These are phyloP conservation scores for Bovichtus diacanthus DNA, from an alignment of 2,797 vertebrate genomes.

Conservation along the genomic window DNA sequence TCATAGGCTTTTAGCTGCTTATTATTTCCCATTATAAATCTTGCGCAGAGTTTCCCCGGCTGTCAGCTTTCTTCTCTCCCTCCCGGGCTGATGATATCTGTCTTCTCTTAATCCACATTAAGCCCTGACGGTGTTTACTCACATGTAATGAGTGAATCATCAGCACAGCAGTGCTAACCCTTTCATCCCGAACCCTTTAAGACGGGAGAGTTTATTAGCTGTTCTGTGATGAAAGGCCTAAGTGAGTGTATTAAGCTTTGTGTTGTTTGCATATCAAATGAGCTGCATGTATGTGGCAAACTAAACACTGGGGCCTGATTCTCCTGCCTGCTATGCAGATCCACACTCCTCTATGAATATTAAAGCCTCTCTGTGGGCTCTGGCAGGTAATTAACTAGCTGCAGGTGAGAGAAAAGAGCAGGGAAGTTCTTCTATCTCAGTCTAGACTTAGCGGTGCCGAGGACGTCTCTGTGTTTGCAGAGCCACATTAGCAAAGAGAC, in stretches of 20 bases:
- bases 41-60: not conserved
- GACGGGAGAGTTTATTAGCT: constrained; percentile 72
- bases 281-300: constrained; percentile 72
- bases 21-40: not conserved
- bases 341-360: constrained; percentile 77
- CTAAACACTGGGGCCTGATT: constrained; percentile 76
- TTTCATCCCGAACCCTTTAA: constrained; percentile 69
- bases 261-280: constrained; percentile 82
- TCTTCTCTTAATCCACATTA: constrained; percentile 72
- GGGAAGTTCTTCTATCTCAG: constrained; percentile 48
- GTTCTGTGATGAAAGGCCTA: constrained; percentile 74
- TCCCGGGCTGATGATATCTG: constrained; percentile 40
- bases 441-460: constrained; percentile 84
- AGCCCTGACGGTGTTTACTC: constrained; percentile 75
- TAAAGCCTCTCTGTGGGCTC: constrained; percentile 70
- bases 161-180: constrained; percentile 74
- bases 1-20: not conserved
- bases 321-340: constrained; percentile 73
- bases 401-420: constrained; percentile 61
- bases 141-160: constrained; percentile 83
- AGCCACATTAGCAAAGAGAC: constrained; percentile 66
- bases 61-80: constrained; percentile 43
- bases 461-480: constrained; percentile 65
- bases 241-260: constrained; percentile 73
- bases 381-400: constrained; percentile 62